Evolutionary conservation across 2,888 invertebrate species (phyloP).

Genomic region (Chloromyia formosa): DNA sequence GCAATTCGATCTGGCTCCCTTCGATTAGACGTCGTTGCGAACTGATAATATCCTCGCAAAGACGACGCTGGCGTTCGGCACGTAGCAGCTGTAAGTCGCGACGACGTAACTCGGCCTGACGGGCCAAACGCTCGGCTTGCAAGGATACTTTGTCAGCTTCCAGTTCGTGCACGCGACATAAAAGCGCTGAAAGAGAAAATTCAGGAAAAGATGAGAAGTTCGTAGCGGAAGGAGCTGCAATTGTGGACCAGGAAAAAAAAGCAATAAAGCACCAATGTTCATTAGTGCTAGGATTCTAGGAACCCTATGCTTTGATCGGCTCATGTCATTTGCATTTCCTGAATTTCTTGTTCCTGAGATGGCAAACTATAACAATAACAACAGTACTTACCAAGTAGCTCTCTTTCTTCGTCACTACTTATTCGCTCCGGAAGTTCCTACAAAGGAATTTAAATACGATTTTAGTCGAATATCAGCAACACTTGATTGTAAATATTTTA

Average conservation of each 20-base stretch:
- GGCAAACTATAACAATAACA: neutral
- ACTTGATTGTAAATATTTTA: conserved; percentile 16
- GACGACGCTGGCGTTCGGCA: conserved; percentile 82
- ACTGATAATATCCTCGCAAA: conserved; percentile 92
- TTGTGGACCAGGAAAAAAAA: too few species aligned
- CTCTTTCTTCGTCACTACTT: conserved; percentile 88
- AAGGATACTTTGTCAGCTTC: conserved; percentile 94
- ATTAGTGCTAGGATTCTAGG: too few species aligned
- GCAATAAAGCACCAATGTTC: too few species aligned
- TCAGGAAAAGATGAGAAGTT: too few species aligned
- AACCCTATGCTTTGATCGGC: too few species aligned
- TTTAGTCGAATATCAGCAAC: neutral
- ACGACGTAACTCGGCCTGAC: conserved; percentile 86
- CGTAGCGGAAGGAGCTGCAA: too few species aligned
- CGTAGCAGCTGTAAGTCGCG: conserved; percentile 84
- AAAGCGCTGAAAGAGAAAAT: conserved; percentile 69
- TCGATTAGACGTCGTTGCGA: conserved; percentile 86
- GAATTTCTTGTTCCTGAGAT: neutral
- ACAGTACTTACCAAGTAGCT: conserved; percentile 69
- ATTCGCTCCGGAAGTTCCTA: conserved; percentile 86
- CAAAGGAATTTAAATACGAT: conserved; percentile 44
- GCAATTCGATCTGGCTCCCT: conserved; percentile 75
- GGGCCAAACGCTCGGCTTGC: conserved; percentile 84
- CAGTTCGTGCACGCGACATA: conserved; percentile 91
- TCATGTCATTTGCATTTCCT: neutral